Conservation (phyloP, 2,797 vertebrate species). For the Petrocephalus schoutedeni region DNA sequence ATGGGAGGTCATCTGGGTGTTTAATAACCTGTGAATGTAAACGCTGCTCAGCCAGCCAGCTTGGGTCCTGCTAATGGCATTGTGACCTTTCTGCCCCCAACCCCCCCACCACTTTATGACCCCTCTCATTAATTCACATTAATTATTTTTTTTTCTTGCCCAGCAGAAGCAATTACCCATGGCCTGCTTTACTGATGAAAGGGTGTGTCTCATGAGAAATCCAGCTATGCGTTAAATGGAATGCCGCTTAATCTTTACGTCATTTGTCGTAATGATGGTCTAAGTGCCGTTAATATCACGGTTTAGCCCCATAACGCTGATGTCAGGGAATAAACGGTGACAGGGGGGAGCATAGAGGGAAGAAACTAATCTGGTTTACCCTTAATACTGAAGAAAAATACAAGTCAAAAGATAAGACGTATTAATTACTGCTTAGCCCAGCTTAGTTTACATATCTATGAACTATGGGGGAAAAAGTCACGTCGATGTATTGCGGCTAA, state of each 20-base stretch:
- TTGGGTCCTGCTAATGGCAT: background rate
- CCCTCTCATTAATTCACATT: background rate
- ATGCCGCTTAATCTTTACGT: background rate
- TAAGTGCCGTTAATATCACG: background rate
- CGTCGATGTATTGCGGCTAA: background rate
- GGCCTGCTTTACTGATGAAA: background rate
- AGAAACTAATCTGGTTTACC: constrained; percentile 2
- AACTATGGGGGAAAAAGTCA: background rate
- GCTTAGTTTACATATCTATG: background rate
- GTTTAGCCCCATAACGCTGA: background rate
- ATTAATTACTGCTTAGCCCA: constrained; percentile 9
- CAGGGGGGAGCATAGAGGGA: background rate
- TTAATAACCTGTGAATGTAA: background rate
- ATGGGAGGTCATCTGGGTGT: background rate
- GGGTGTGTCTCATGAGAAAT: background rate
- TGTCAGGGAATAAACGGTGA: background rate
- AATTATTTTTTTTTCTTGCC: background rate
- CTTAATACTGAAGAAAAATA: background rate
- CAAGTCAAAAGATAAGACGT: background rate
- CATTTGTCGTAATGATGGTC: background rate
- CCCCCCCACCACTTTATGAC: background rate
- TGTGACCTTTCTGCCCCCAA: background rate
- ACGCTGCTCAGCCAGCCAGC: background rate
- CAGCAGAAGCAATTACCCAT: background rate
- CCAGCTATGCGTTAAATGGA: background rate